Percentiles rank a stretch among this genome's conserved stretches.
Evolutionary conservation across 2,888 invertebrate species (phyloP).

Genomic region (Clitarchus hookeri): DNA sequence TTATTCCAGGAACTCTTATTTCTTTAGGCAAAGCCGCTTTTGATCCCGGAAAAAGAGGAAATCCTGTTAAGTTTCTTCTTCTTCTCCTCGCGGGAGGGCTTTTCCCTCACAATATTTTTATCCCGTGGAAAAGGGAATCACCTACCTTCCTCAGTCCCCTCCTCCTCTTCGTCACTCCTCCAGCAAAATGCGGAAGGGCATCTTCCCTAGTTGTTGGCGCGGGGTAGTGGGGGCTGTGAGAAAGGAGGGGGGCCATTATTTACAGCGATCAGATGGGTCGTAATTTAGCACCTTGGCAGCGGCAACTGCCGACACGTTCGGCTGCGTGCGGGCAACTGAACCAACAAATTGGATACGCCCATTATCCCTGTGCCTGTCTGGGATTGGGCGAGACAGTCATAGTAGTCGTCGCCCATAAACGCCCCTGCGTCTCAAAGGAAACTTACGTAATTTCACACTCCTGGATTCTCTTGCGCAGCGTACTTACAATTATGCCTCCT

Average conservation of each 20-base stretch:
- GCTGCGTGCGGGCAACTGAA: not conserved
- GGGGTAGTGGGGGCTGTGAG: not conserved
- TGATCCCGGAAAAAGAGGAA: not conserved
- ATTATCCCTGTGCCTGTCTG: not conserved
- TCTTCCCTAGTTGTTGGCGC: not conserved
- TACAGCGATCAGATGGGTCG: not conserved
- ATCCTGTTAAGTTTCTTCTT: constrained; percentile 14
- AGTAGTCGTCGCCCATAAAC: no score
- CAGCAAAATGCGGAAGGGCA: not conserved
- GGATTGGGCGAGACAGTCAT: no score
- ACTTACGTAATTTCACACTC: no score
- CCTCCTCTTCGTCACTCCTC: not conserved
- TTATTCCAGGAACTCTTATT: not conserved
- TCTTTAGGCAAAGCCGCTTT: not conserved
- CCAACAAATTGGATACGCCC: constrained; percentile 14
- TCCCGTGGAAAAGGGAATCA: not conserved
- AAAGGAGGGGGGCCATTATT: not conserved
- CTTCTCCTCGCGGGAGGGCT: not conserved
- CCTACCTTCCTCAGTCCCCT: not conserved
- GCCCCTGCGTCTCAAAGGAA: no score
- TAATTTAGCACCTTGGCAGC: constrained; percentile 7
- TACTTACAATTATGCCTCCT: no score
- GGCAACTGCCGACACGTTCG: not conserved
- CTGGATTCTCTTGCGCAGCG: no score
- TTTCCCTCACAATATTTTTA: not conserved